Evolutionary conservation across 23 tunicate genomes (phyloP), one percentile per base, ranked within the genome.

Genomic region (Ciona savignyi): DNA sequence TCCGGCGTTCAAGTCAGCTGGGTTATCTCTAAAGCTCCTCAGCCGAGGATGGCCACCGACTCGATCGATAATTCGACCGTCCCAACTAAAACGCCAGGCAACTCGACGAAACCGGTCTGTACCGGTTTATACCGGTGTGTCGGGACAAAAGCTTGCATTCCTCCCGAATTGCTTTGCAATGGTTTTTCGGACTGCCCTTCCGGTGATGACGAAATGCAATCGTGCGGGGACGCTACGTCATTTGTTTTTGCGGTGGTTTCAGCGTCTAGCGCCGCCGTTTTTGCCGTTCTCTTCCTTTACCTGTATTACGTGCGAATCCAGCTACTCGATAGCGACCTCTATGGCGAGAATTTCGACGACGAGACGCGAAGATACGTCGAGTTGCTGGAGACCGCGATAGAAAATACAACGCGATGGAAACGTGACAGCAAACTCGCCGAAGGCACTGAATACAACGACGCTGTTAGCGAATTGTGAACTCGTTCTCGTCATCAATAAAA

Each of bases 221-320:
- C 67, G n/a, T 81, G 86, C 33, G 86, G 86, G 23, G 86, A 81
- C 30, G 62, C 62, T 23, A 74, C 32, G 1, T 71, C 86, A 9
- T n/a, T 74, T 49, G 35, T 81, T 9, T 81, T 81, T 33, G 79
- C 86, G 23, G 29, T 74, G 0, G 67, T 67, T 25, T 74, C 79
- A 23, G 68, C 77, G 66, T 48, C 61, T 27, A 33, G 49, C 20
- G 83, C 76, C 9, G 25, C 35, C 19, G 15, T 78, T 19, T 74
- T 81, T 30, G 79, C 86, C 32, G 21, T 81, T 29, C 79, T 74
- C 29, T 74, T 81, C 32, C 62, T 81, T 21, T 66, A 81, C 66
- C 65, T 81, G 74, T 81, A 74, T 34, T 74, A 73, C 73, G 26
- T 81, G 42, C 49, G 86, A 4, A 74, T 81, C 23, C 63, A 67